Conservation (phyloP, 2,888 invertebrate species). For the Drosophila yooni region DNA sequence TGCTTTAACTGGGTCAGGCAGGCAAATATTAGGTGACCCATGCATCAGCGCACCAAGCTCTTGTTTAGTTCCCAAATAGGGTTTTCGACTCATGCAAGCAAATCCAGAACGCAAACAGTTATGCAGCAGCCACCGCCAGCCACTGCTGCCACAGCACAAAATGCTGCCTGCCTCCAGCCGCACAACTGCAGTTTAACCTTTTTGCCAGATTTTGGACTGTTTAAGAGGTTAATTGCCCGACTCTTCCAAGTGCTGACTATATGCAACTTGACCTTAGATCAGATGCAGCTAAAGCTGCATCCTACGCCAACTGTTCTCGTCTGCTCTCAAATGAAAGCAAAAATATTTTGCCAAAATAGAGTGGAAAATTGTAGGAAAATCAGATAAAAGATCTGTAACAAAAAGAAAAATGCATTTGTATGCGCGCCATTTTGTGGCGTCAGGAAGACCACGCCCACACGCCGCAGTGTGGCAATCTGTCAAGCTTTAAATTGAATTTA, state of each 20-base stretch:
- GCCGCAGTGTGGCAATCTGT: conserved; percentile 80
- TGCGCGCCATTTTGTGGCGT: conserved; percentile 57
- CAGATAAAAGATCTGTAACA: conserved; percentile 5
- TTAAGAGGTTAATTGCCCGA: conserved; percentile 72
- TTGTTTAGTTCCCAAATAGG: conserved; percentile 31
- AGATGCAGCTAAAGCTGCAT: conserved; percentile 5
- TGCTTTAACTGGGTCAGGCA: conserved; percentile 64
- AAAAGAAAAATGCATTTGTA: conserved; percentile 36
- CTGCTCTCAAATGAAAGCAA: conserved; percentile 36
- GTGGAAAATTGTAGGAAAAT: conserved; percentile 17
- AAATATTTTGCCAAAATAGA: conserved; percentile 59
- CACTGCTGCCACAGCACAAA: conserved; percentile 17
- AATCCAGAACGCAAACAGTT: conserved; percentile 24
- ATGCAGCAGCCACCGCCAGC: conserved; percentile 4
- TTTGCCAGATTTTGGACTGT: conserved; percentile 75
- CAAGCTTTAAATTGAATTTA: conserved; percentile 83
- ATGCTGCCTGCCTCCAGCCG: conserved; percentile 16
- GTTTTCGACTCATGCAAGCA: conserved; percentile 39
- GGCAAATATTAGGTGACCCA: conserved; percentile 7
- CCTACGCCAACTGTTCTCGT: conserved; percentile 6
- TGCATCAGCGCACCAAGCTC: not conserved
- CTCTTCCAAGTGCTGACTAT: conserved; percentile 39
- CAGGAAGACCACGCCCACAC: conserved; percentile 47
- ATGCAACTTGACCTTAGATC: conserved; percentile 72
- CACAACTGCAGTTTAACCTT: conserved; percentile 59